Percentiles rank a stretch among this genome's conserved stretches.
Evolutionary conservation across 2,888 invertebrate species (phyloP).

Genomic region (Eucera pruinosa): DNA sequence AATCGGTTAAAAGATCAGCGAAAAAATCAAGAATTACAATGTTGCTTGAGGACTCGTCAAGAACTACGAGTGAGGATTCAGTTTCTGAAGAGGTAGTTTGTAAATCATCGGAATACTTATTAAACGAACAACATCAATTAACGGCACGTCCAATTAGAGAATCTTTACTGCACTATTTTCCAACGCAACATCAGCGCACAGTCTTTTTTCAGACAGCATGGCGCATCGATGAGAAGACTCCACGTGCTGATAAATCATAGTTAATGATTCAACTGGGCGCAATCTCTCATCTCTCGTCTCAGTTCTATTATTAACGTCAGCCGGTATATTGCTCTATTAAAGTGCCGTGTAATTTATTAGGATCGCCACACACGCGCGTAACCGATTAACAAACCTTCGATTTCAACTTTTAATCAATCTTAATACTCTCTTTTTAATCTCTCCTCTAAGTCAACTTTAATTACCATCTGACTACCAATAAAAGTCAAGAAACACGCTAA

Average conservation of each 20-base stretch:
- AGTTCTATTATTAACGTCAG: slow-evolving; percentile 61
- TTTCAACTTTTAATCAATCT: slow-evolving; percentile 13
- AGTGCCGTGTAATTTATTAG: slow-evolving; percentile 50
- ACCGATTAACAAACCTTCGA: slow-evolving; percentile 33
- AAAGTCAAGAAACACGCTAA: background rate
- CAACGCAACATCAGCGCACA: background rate
- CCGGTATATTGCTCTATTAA: slow-evolving; percentile 63
- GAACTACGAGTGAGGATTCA: background rate
- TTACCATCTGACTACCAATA: slow-evolving; percentile 1
- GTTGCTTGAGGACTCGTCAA: background rate
- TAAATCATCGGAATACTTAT: slow-evolving; percentile 2
- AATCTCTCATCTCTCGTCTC: slow-evolving; percentile 56
- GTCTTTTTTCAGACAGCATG: background rate
- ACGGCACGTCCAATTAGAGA: slow-evolving; percentile 7
- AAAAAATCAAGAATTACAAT: background rate
- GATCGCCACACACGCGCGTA: slow-evolving; percentile 24
- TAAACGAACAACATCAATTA: slow-evolving; percentile 20
- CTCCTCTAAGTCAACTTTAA: background rate
- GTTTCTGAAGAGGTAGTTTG: too few species aligned
- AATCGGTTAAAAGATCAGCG: too few species aligned
- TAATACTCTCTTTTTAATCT: background rate
- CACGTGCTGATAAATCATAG: slow-evolving; percentile 58
- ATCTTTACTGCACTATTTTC: slow-evolving; percentile 1
- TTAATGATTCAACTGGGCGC: slow-evolving; percentile 60
- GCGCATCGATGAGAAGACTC: slow-evolving; percentile 28